A percentile compares a stretch with the other conserved stretches of the same genome.
Conservation (phyloP, 2,797 vertebrate species). For the Pseudomugil tenellus region DNA sequence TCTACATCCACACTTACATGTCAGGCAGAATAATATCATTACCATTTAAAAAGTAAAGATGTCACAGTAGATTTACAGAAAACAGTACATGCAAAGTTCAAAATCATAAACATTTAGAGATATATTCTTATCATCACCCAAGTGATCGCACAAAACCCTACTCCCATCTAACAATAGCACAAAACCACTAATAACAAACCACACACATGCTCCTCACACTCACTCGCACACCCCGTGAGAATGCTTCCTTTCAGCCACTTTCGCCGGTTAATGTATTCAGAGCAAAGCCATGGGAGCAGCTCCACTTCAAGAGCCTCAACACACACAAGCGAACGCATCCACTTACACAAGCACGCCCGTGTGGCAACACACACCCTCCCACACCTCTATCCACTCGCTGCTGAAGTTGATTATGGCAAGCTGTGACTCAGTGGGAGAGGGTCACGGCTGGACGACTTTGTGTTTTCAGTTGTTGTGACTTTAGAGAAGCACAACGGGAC, state of each 20-base stretch:
- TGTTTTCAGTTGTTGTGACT: slow-evolving; percentile 62
- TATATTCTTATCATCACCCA: neutral
- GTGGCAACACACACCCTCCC: slow-evolving; percentile 43
- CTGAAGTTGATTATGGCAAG: slow-evolving; percentile 57
- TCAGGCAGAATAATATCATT: neutral
- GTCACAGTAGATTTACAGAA: neutral
- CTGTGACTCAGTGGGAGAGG: slow-evolving; percentile 65
- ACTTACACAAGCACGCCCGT: slow-evolving; percentile 10
- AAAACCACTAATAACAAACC: neutral
- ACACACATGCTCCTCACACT: slow-evolving; percentile 1
- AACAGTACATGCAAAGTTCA: neutral
- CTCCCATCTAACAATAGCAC: slow-evolving; percentile 15
- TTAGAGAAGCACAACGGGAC: slow-evolving; percentile 31
- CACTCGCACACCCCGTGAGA: slow-evolving; percentile 27
- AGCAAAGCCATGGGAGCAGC: slow-evolving; percentile 49
- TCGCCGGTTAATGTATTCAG: slow-evolving; percentile 59
- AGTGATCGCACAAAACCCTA: neutral
- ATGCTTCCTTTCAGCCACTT: slow-evolving; percentile 63
- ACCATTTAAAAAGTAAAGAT: neutral
- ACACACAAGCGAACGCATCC: slow-evolving; percentile 29
- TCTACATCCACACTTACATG: too few species aligned
- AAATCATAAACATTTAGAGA: neutral
- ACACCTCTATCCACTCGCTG: slow-evolving; percentile 44
- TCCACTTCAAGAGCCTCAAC: slow-evolving; percentile 59
- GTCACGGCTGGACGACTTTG: slow-evolving; percentile 59